These are phyloP conservation scores for Pedionomus torquatus DNA, from an alignment of 2,113 vertebrate genomes.

Conservation along the genomic window DNA sequence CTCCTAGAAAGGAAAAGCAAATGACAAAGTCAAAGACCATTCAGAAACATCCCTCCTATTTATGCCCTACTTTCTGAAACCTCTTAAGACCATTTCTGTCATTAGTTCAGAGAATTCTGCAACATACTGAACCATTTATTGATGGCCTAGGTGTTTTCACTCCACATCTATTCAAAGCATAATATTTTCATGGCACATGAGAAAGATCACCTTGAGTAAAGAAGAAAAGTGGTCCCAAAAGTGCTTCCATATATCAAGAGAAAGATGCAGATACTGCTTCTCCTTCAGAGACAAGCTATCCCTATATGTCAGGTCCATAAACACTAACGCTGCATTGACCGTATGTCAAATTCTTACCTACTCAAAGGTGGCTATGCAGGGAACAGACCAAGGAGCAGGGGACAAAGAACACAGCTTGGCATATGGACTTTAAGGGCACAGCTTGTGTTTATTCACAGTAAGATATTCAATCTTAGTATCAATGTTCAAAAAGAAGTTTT, in stretches of 20 bases:
- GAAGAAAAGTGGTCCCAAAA: neutral
- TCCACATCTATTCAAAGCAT: neutral
- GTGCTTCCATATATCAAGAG: neutral
- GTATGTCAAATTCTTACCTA: neutral
- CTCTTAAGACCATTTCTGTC: neutral
- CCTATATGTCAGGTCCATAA: neutral
- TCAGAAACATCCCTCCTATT: neutral
- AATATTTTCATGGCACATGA: neutral
- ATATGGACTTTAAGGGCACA: neutral
- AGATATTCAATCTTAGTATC: neutral
- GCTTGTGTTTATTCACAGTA: neutral
- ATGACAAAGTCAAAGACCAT: constrained; percentile 59
- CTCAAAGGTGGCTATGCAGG: neutral
- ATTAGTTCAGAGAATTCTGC: neutral
- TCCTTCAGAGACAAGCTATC: neutral
- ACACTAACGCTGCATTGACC: neutral
- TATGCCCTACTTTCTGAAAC: neutral
- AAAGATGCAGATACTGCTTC: neutral
- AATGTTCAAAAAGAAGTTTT: neutral
- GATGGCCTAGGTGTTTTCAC: neutral
- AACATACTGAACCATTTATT: neutral
- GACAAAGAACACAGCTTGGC: neutral
- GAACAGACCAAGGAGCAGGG: fast-evolving
- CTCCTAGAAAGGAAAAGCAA: constrained; percentile 82
- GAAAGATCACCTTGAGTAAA: neutral